Evolutionary conservation across 1,140 invertebrate species (phyloP).

Genomic region (Cherax quadricarinatus): DNA sequence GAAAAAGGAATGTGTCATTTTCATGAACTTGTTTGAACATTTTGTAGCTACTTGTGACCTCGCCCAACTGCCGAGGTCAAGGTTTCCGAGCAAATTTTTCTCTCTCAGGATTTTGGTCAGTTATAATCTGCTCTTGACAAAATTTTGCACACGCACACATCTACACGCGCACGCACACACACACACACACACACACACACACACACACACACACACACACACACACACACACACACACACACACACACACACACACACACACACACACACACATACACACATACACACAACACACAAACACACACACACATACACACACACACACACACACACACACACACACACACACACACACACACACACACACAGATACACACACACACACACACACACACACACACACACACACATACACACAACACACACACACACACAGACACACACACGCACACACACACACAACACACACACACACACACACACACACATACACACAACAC

Average conservation of each 20-base stretch:
- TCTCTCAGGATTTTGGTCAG: too few species aligned
- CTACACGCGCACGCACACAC: too few species aligned
- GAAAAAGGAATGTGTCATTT: too few species aligned
- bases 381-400: constrained; percentile 27
- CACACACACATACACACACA: not conserved
- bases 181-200: too few species aligned
- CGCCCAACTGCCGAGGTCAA: too few species aligned
- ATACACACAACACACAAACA: too few species aligned
- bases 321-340: constrained; percentile 29
- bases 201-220: too few species aligned
- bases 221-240: not conserved
- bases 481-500: not conserved
- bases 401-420: constrained; percentile 29
- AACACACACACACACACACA: not conserved
- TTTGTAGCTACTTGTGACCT: too few species aligned
- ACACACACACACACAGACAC: constrained; percentile 31
- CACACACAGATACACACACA: not conserved
- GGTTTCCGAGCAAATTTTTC: too few species aligned
- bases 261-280: not conserved
- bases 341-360: constrained; percentile 30
- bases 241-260: constrained; percentile 30
- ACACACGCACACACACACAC: not conserved
- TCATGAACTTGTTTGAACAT: too few species aligned
- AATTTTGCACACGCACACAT: too few species aligned
- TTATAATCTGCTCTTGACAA: too few species aligned